phyloP scores from a whole-genome alignment of 2,888 invertebrate genomes.

The Amblyjoppa fuscipennis region DNA sequence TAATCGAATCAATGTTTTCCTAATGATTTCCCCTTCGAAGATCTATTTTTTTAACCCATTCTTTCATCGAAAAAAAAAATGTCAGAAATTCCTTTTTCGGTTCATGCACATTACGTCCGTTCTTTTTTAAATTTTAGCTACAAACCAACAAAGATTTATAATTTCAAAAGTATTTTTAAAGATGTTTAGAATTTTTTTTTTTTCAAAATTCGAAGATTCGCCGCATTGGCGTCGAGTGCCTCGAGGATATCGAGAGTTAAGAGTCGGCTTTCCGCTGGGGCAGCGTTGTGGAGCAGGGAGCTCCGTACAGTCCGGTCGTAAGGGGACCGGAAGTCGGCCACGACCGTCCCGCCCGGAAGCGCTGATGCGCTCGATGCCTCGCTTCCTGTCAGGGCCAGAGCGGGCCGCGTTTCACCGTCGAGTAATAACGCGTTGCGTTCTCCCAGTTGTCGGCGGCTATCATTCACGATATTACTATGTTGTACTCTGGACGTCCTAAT shows the following conservation, averaged over 20 bases:
- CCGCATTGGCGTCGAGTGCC: not conserved
- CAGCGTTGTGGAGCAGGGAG: conserved; percentile 57
- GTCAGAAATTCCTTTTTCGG: not conserved
- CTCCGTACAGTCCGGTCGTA: conserved; percentile 40
- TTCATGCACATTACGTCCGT: not conserved
- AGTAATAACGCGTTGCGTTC: conserved; percentile 46
- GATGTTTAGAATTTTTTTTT: not conserved
- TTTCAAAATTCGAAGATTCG: not conserved
- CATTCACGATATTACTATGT: conserved; percentile 6
- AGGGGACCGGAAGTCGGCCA: conserved; percentile 76
- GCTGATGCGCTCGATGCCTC: conserved; percentile 78
- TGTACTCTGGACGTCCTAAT: not conserved
- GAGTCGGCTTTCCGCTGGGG: conserved; percentile 70
- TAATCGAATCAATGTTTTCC: no score
- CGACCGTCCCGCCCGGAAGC: conserved; percentile 77
- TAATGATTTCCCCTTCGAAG: no score
- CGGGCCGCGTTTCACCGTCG: conserved; percentile 28
- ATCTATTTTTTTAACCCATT: no score
- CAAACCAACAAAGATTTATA: not conserved
- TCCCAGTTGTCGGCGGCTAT: conserved; percentile 34
- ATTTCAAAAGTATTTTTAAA: not conserved
- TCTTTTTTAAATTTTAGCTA: not conserved
- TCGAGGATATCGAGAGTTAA: not conserved
- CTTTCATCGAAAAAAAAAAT: no score
- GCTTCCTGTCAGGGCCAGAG: conserved; percentile 75